A percentile compares a stretch with the other conserved stretches of the same genome.
Evolutionary conservation across 2,113 vertebrate species (phyloP).

Genomic region (Pterocles gutturalis): DNA sequence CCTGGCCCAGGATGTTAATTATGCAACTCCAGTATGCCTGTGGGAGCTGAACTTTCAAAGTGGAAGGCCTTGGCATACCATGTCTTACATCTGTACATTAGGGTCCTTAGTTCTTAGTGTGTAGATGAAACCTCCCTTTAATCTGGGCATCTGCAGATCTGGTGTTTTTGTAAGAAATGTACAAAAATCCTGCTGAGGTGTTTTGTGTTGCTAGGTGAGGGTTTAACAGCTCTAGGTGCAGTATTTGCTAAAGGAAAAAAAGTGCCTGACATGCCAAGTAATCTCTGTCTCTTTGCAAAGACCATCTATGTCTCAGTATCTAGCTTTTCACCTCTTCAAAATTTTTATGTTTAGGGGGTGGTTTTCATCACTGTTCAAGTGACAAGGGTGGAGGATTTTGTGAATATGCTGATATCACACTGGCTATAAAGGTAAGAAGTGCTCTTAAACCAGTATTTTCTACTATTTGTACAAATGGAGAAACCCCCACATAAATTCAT

Average conservation of each 20-base stretch:
- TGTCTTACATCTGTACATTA: accelerated
- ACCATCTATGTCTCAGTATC: not conserved
- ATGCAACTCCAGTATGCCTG: no score
- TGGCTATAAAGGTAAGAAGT: slow-evolving; percentile 89
- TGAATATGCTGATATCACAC: slow-evolving; percentile 94
- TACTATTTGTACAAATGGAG: not conserved
- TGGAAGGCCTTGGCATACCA: accelerated
- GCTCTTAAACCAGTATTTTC: not conserved
- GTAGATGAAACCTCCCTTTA: not conserved
- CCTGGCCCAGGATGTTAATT: not conserved
- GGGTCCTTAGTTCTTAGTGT: not conserved
- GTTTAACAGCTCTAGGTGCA: not conserved
- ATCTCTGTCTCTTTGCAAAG: not conserved
- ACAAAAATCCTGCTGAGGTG: not conserved
- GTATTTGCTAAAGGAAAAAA: not conserved
- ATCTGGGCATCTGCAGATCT: no score
- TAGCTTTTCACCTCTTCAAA: not conserved
- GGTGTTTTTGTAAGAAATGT: not conserved
- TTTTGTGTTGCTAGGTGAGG: not conserved
- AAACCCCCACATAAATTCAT: not conserved
- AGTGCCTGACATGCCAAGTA: not conserved
- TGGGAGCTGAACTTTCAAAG: not conserved
- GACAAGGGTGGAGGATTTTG: slow-evolving; percentile 96
- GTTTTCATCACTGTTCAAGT: slow-evolving; percentile 96
- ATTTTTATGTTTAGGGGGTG: slow-evolving; percentile 84